These are phyloP conservation scores for Sympetrum striolatum DNA, from an alignment of 2,888 invertebrate species.

Conservation along the genomic window DNA sequence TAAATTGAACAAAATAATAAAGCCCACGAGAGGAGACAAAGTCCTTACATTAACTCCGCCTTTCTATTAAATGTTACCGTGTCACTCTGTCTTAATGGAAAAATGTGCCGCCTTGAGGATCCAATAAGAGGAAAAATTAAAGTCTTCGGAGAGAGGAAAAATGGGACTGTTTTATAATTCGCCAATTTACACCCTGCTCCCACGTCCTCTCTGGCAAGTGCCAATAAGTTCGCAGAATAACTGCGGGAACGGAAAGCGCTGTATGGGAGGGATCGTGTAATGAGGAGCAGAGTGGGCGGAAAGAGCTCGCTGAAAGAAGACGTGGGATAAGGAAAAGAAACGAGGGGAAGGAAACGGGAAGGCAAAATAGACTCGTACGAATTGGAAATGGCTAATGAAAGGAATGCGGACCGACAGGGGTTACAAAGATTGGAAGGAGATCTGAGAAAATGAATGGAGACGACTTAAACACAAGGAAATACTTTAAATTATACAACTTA, in stretches of 20 bases:
- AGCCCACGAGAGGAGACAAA: not conserved
- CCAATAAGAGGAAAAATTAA: not conserved
- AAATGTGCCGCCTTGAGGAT: not conserved
- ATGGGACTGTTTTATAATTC: not conserved
- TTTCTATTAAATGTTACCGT: not conserved
- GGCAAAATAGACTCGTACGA: not conserved
- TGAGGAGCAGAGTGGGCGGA: not conserved
- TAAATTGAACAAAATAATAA: not conserved
- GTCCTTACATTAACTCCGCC: not conserved
- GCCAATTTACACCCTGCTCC: not conserved
- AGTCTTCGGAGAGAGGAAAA: not conserved
- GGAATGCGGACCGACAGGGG: not conserved
- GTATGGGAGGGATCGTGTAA: not conserved
- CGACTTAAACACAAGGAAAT: not conserved
- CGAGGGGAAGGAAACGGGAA: not conserved
- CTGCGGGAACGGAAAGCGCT: not conserved
- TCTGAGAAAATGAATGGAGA: not conserved
- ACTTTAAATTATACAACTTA: not conserved
- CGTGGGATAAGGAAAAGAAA: not conserved
- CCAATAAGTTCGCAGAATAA: not conserved
- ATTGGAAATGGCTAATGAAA: not conserved
- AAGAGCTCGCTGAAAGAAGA: not conserved
- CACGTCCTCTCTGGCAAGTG: not conserved
- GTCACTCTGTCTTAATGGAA: not conserved
- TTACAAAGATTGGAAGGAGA: not conserved